Base-by-base conservation (phyloP, 2,113 vertebrate species). In the Mesembrinibis cayennensis region DNA sequence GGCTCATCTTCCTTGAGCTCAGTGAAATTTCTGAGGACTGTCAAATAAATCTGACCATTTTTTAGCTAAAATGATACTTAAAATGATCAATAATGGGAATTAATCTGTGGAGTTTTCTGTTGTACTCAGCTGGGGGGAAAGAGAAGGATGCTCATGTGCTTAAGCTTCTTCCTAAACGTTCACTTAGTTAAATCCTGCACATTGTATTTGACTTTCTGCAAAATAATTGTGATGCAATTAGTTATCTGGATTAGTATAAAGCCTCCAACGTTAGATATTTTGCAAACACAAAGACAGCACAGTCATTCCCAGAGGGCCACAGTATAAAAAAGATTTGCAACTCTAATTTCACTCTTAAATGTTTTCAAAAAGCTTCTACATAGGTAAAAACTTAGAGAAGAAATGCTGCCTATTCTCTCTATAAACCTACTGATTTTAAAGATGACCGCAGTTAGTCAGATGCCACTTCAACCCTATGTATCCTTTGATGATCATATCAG, bases 171-270 rank as follows among this genome's bases (percentile, higher is more conserved):
- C 80, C 79, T 45, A 58, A 92, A 55, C 1, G 6, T 47, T 80
- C 55, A 12, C 69, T 77, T 56, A 61, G 70, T 30, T 21, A 40
- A 96, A 82, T 52, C 89, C 86, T 22, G 67, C 22, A 5, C 66
- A 3, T 16, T 4, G 27, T 52, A 1, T 83, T 52, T 69, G 66
- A 56, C 63, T 94, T 62, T 8, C 4, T 71, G 79, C 71, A 53
- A 30, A 77, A 76, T 11, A 88, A 34, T 36, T 18, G 63, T 5
- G 36, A 49, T 80, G 61, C 91, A 86, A 81, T 89, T 69, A 86
- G 76, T 61, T 19, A 21, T 32, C 30, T 49, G 90, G 94, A 95
- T 95, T 90, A 93, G 79, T 32, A 42, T 18, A 67, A 72, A 95
- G 88, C 63, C 79, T 27, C 47, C 36, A 0, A 2, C 2, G 58